phyloP scores from a whole-genome alignment of 2,888 invertebrate species.

The Strigamia crassipes region DNA sequence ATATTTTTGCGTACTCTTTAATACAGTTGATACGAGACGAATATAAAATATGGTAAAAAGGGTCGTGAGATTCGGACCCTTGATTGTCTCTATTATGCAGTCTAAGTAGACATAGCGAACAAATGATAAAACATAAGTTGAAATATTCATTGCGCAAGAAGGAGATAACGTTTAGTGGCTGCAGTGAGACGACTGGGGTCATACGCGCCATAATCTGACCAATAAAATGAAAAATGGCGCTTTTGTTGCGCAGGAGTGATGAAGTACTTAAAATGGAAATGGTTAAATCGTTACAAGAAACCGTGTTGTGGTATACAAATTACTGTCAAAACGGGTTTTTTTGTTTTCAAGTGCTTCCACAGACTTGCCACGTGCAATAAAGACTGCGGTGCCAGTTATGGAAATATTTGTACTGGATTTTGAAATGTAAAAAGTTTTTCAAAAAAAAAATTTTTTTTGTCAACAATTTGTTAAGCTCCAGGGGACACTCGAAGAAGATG shows the following conservation, averaged over 20 bases:
- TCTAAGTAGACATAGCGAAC: neutral
- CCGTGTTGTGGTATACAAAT: neutral
- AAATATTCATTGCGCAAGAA: slow-evolving; percentile 4
- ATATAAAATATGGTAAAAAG: neutral
- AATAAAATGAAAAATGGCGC: neutral
- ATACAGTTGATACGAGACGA: too few species aligned
- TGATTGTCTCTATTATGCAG: neutral
- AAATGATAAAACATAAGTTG: slow-evolving; percentile 10
- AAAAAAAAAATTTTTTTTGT: too few species aligned
- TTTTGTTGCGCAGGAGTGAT: neutral
- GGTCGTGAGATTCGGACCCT: neutral
- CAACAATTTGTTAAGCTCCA: too few species aligned
- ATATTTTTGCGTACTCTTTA: too few species aligned
- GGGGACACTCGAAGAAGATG: too few species aligned
- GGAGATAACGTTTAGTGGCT: neutral
- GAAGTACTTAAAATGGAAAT: slow-evolving; percentile 11
- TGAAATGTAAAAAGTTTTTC: too few species aligned
- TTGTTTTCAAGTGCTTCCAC: neutral
- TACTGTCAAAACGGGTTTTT: neutral
- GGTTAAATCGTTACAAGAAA: neutral
- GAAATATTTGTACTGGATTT: neutral
- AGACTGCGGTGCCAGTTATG: neutral
- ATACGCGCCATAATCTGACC: neutral
- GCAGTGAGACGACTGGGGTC: neutral
- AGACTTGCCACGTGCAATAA: neutral